A percentile compares a stretch with the other conserved stretches of the same genome.
phyloP scores from a whole-genome alignment of 2,888 invertebrate genomes.

The Parthenolecanium corni region DNA sequence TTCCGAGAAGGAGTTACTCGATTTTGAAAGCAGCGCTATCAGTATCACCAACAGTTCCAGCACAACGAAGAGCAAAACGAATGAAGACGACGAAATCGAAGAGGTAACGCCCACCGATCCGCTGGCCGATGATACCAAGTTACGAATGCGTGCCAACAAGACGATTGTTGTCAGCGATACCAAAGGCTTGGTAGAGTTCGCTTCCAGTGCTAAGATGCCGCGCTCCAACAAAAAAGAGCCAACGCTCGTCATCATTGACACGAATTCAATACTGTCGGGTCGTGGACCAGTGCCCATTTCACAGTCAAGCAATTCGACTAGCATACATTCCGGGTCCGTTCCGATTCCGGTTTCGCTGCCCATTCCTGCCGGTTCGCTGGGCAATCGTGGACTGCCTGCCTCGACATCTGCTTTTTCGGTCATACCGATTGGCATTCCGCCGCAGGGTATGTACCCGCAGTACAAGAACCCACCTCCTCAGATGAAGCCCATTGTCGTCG shows the following conservation, averaged over 20 bases:
- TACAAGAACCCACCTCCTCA: slow-evolving; percentile 27
- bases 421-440: slow-evolving; percentile 39
- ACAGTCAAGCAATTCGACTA: slow-evolving; percentile 12
- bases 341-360: slow-evolving; percentile 19
- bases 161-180: slow-evolving; percentile 60
- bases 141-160: slow-evolving; percentile 39
- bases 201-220: slow-evolving; percentile 46
- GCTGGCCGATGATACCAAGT: slow-evolving; percentile 41
- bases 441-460: slow-evolving; percentile 49
- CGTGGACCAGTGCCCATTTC: slow-evolving; percentile 46
- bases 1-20: slow-evolving; percentile 39
- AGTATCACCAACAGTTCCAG: slow-evolving; percentile 29
- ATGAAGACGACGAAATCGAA: slow-evolving; percentile 52
- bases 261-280: slow-evolving; percentile 56
- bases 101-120: slow-evolving; percentile 51
- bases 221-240: slow-evolving; percentile 55
- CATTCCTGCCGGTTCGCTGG: slow-evolving; percentile 10
- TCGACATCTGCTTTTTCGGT: slow-evolving; percentile 31
- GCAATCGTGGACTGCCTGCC: neutral
- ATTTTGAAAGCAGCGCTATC: slow-evolving; percentile 31
- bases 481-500: slow-evolving; percentile 29
- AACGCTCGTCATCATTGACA: slow-evolving; percentile 66
- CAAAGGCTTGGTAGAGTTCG: slow-evolving; percentile 56
- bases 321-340: neutral
- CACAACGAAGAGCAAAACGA: slow-evolving; percentile 44